Base-by-base conservation (phyloP, 2,113 vertebrate genomes). In the Antechinus stuartii region DNA sequence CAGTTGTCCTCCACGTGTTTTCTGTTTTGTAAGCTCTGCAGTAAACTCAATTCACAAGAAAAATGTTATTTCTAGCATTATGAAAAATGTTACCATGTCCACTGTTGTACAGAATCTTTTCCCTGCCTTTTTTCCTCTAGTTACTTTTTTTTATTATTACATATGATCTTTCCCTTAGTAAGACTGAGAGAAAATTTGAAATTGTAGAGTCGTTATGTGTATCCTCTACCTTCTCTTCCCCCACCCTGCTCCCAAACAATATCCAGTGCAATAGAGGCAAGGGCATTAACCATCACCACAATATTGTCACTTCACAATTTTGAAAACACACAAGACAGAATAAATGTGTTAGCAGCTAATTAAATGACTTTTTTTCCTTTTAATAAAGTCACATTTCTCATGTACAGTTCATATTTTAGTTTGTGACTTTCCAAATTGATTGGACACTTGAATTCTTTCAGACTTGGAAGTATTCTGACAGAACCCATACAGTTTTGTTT, bases 1-100 rank as follows among this genome's bases (percentile, higher is more conserved):
- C 95, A 24, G 30, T 94, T 95, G 57, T 97, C 90, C 61, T 97
- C 94, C 90, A 93, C 90, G 91, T 97, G 91, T 97, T 97, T 97
- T 96, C 61, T 97, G 96, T 98, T 97, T 97, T 93, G 89, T 94
- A 91, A 96, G 84, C 68, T 95, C 94, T 96, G 92, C 97, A 96
- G 91, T 96, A 96, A 95, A 68, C 52, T 14, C 49, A 96, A 26
- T 92, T 96, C 42, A 94, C 95, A 95, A 93, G 96, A 89, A 95
- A 97, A 96, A 95, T 93, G 89, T 96, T 96, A 93, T 95, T 96
- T 97, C 95, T 96, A 61, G 68, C 96, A 35, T 95, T 95, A 92
- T 53, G 92, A 92, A 93, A 94, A 96, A 95, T 95, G 56, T 93
- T 94, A 96, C 84, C 23, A 52, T 96, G 55, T 95, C 90, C 93